Evolutionary conservation across 2,888 invertebrate species (phyloP).

Genomic region (Noctua fimbriata): DNA sequence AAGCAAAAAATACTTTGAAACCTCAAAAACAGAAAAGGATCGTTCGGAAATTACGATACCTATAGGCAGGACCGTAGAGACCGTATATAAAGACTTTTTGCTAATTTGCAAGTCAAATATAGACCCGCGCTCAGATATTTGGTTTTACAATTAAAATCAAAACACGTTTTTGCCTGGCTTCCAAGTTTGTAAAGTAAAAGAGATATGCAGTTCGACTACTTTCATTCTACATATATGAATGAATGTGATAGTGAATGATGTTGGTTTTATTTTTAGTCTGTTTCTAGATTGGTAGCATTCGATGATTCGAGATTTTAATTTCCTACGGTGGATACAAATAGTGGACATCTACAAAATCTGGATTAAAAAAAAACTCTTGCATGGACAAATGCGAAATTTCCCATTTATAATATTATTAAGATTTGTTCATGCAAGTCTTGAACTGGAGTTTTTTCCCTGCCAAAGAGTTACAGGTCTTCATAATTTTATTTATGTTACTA

Average conservation of each 20-base stretch:
- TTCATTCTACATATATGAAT: slow-evolving; percentile 42
- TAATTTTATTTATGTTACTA: slow-evolving; percentile 14
- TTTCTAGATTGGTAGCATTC: background rate
- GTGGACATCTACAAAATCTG: too few relatives aligned
- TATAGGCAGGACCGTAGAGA: background rate
- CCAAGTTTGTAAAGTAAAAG: slow-evolving; percentile 10
- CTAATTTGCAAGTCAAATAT: slow-evolving; percentile 50
- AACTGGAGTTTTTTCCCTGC: background rate
- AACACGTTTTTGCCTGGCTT: slow-evolving; percentile 40
- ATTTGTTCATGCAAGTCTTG: background rate
- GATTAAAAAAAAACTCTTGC: too few relatives aligned
- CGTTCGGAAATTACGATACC: background rate
- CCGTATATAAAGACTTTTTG: slow-evolving; percentile 10
- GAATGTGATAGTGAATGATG: slow-evolving; percentile 21
- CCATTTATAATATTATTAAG: too few relatives aligned
- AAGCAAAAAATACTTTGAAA: slow-evolving; percentile 10
- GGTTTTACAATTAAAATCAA: slow-evolving; percentile 44
- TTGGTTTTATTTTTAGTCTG: background rate
- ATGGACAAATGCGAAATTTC: too few relatives aligned
- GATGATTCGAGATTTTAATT: background rate
- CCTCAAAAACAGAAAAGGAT: slow-evolving; percentile 8
- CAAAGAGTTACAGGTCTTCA: background rate
- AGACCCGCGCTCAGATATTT: slow-evolving; percentile 35
- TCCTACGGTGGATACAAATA: background rate
- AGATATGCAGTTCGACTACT: slow-evolving; percentile 38